Evolutionary conservation across 2,888 invertebrate genomes (phyloP).

Genomic region (Troides aeacus): DNA sequence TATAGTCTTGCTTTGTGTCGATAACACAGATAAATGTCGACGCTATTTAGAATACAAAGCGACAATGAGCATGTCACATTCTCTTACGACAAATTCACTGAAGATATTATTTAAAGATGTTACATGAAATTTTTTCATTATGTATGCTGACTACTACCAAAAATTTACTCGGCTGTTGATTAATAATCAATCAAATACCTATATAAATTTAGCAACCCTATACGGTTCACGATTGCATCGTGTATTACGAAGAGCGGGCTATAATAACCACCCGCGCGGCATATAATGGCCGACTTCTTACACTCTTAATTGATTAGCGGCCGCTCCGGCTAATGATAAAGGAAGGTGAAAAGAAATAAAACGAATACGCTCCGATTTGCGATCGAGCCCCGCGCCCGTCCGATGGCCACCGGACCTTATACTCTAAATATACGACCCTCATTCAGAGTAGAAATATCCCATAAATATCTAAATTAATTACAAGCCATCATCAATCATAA

Average conservation of each 20-base stretch:
- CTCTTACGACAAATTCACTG: slow-evolving; percentile 70
- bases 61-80: slow-evolving; percentile 71
- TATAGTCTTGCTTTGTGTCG: slow-evolving; percentile 76
- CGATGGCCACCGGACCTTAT: slow-evolving; percentile 61
- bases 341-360: slow-evolving; percentile 80
- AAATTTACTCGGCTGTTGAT: slow-evolving; percentile 49
- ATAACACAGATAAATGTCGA: slow-evolving; percentile 78
- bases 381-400: slow-evolving; percentile 58
- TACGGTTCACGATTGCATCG: slow-evolving; percentile 77
- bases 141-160: slow-evolving; percentile 46
- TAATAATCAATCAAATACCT: slow-evolving; percentile 71
- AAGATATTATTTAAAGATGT: slow-evolving; percentile 20
- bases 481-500: slow-evolving; percentile 46
- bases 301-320: slow-evolving; percentile 81
- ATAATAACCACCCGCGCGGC: slow-evolving; percentile 77
- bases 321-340: slow-evolving; percentile 79
- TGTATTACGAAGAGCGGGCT: slow-evolving; percentile 72
- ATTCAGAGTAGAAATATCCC: slow-evolving; percentile 31
- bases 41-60: slow-evolving; percentile 71
- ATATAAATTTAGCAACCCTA: slow-evolving; percentile 77
- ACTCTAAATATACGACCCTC: slow-evolving; percentile 34
- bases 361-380: slow-evolving; percentile 71
- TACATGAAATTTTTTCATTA: slow-evolving; percentile 25
- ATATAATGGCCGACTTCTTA: slow-evolving; percentile 79
- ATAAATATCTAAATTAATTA: slow-evolving; percentile 40